A percentile compares a stretch with the other conserved stretches of the same genome.
These are phyloP conservation scores for Sepioteuthis lessoniana DNA, from an alignment of 2,888 invertebrate species.

Conservation along the genomic window DNA sequence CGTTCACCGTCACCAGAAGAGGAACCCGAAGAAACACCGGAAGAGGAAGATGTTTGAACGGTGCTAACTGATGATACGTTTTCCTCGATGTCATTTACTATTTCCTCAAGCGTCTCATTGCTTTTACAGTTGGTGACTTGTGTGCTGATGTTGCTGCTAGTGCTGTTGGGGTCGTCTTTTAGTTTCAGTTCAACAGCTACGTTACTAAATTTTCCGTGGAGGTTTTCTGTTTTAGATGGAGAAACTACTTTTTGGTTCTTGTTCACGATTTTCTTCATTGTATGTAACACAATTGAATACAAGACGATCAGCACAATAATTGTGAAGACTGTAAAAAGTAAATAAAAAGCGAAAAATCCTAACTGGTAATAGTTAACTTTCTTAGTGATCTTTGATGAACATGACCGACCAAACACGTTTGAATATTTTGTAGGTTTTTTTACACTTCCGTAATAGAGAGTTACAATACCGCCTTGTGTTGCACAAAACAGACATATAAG, in stretches of 20 bases:
- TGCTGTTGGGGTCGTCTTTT: background rate
- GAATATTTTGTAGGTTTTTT: background rate
- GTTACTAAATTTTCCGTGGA: background rate
- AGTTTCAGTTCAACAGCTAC: no score
- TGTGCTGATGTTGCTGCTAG: no score
- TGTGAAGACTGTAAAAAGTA: background rate
- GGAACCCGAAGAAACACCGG: background rate
- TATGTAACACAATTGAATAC: background rate
- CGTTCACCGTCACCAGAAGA: background rate
- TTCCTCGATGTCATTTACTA: background rate
- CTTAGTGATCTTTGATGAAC: background rate
- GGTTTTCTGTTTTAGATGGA: background rate
- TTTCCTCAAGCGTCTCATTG: no score
- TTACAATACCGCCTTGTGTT: slow-evolving; percentile 13
- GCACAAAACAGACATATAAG: background rate
- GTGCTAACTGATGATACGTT: background rate
- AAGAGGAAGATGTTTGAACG: background rate
- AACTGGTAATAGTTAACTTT: slow-evolving; percentile 8
- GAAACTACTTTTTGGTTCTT: background rate
- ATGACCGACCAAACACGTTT: background rate
- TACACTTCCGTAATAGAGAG: slow-evolving; percentile 38
- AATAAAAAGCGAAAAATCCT: slow-evolving; percentile 37
- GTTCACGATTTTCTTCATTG: background rate
- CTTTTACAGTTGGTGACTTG: no score
- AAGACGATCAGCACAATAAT: background rate